These are phyloP conservation scores for Channallabes apus DNA, from an alignment of 2,797 vertebrate species.

Conservation along the genomic window DNA sequence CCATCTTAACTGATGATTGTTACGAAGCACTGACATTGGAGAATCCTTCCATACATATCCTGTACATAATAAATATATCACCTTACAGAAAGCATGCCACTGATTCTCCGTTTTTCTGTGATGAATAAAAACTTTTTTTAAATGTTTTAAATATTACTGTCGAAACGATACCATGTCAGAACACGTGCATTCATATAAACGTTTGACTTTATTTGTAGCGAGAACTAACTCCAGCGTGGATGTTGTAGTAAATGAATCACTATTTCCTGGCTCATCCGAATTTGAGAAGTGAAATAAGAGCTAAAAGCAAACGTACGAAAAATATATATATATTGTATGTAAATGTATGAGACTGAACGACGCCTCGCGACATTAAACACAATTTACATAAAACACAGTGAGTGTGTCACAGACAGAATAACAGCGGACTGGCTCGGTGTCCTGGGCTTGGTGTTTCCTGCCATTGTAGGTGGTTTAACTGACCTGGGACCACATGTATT, in stretches of 20 bases:
- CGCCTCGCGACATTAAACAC: not conserved
- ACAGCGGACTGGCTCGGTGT: slow-evolving; percentile 34
- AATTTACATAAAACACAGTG: not conserved
- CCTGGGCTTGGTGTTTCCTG: slow-evolving; percentile 71
- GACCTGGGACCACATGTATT: slow-evolving; percentile 66
- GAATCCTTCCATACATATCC: not conserved
- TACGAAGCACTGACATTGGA: not conserved
- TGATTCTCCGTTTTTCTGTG: not conserved
- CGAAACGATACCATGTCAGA: not conserved
- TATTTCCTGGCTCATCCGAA: not conserved
- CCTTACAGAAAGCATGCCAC: not conserved
- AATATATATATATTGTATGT: not conserved
- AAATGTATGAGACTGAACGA: not conserved
- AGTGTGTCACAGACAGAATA: slow-evolving; percentile 9
- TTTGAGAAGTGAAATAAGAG: not conserved
- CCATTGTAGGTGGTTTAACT: slow-evolving; percentile 72
- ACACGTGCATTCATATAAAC: not conserved
- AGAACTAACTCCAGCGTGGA: not conserved
- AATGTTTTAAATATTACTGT: not conserved
- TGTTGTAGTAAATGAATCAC: not conserved
- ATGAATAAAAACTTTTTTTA: not conserved
- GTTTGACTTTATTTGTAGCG: not conserved
- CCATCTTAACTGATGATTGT: not conserved
- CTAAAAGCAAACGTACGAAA: not conserved
- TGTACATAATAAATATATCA: not conserved